Percentiles rank a stretch among this genome's conserved stretches.
phyloP scores from a whole-genome alignment of 2,888 invertebrate species.

The Eudasyphora cyanicolor region DNA sequence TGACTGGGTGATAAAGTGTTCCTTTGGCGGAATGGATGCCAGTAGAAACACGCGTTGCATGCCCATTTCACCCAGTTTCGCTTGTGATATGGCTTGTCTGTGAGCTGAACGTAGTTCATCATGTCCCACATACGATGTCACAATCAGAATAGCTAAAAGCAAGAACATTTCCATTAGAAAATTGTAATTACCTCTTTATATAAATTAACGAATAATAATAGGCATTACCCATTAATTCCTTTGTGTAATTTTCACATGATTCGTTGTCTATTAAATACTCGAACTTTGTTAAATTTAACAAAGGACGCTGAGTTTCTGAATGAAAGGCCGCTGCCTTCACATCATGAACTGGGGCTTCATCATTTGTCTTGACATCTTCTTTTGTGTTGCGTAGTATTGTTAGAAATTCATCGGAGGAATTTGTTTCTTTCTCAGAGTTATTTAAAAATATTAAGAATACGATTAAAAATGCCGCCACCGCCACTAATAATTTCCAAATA shows the following conservation, averaged over 20 bases:
- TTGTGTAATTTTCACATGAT: constrained; percentile 72
- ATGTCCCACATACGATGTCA: constrained; percentile 90
- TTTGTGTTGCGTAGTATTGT: constrained; percentile 67
- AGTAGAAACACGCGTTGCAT: constrained; percentile 86
- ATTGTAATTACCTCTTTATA: not conserved
- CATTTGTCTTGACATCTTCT: not conserved
- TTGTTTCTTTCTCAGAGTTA: constrained; percentile 68
- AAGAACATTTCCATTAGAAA: not conserved
- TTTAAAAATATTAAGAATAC: constrained; percentile 73
- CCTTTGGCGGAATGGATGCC: constrained; percentile 82
- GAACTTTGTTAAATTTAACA: constrained; percentile 75
- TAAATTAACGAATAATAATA: not conserved
- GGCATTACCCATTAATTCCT: constrained; percentile 75
- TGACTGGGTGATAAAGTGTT: constrained; percentile 82
- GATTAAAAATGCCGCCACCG: constrained; percentile 70
- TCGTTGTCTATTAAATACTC: constrained; percentile 73
- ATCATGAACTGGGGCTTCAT: not conserved
- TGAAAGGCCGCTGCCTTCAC: not conserved
- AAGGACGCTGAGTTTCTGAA: constrained; percentile 5
- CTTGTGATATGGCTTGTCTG: constrained; percentile 84
- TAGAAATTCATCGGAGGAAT: constrained; percentile 72
- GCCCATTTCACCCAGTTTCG: constrained; percentile 82
- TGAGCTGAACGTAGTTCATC: constrained; percentile 86
- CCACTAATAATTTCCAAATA: constrained; percentile 71
- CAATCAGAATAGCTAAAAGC: constrained; percentile 81